These are phyloP conservation scores for Climacteris rufus DNA, from an alignment of 2,113 vertebrate species.

Conservation along the genomic window DNA sequence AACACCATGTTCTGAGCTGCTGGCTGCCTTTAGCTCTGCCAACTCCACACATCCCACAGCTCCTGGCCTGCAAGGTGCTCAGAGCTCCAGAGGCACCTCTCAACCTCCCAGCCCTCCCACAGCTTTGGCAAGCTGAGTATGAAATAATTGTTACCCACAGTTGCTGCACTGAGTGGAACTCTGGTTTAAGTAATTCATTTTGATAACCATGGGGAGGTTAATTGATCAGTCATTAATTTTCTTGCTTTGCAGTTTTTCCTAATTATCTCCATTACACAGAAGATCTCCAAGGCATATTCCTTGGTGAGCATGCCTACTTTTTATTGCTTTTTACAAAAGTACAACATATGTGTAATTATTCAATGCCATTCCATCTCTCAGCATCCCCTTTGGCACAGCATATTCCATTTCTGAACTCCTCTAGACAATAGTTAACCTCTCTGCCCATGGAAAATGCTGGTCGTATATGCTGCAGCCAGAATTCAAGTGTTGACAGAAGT, in stretches of 20 bases:
- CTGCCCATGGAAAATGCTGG: background rate
- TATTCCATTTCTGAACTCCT: background rate
- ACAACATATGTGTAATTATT: background rate
- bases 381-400: background rate
- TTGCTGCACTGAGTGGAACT: background rate
- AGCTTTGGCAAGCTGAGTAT: background rate
- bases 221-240: constrained; percentile 19
- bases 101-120: background rate
- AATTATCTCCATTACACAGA: background rate
- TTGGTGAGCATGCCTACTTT: background rate
- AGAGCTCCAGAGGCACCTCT: background rate
- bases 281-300: background rate
- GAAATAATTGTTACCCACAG: background rate
- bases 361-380: background rate
- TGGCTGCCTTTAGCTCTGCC: background rate
- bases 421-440: background rate
- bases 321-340: background rate
- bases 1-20: rapidly evolving
- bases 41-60: rapidly evolving
- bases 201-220: background rate
- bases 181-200: background rate
- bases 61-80: background rate
- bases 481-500: background rate
- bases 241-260: background rate
- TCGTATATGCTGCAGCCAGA: rapidly evolving